phyloP scores from a whole-genome alignment of 2,888 invertebrate genomes.

The Parthenolecanium corni region DNA sequence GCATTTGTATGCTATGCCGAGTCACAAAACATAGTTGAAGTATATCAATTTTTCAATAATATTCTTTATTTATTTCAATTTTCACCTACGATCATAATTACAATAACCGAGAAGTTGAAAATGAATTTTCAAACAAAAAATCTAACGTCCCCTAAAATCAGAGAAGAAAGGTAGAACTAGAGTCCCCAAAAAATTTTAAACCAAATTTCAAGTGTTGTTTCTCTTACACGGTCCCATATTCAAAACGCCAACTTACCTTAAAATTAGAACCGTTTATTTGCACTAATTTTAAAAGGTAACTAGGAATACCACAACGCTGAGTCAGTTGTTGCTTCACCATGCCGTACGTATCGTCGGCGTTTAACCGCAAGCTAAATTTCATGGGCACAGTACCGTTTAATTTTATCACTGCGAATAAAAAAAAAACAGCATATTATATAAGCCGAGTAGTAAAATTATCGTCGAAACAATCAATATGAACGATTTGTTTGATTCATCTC shows the following conservation, averaged over 20 bases:
- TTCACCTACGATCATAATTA: too few species aligned
- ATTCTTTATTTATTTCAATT: too few species aligned
- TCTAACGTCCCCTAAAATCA: too few species aligned
- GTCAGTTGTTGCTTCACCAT: slow-evolving; percentile 61
- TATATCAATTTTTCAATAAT: too few species aligned
- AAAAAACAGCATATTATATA: background rate
- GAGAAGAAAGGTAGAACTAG: too few species aligned
- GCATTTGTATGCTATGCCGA: too few species aligned
- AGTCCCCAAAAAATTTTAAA: too few species aligned
- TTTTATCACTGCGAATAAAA: slow-evolving; percentile 49
- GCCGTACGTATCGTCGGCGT: slow-evolving; percentile 68
- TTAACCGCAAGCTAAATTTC: slow-evolving; percentile 72
- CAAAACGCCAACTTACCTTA: slow-evolving; percentile 38
- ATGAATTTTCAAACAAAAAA: too few species aligned
- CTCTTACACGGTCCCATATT: background rate
- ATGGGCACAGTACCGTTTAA: slow-evolving; percentile 70
- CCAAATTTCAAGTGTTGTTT: background rate
- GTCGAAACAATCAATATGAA: background rate
- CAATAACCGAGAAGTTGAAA: too few species aligned
- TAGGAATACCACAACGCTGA: slow-evolving; percentile 49
- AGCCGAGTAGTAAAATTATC: background rate
- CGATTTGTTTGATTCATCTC: slow-evolving; percentile 33
- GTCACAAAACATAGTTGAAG: too few species aligned
- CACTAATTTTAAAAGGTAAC: slow-evolving; percentile 54
- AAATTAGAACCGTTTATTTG: slow-evolving; percentile 60